phyloP scores from a whole-genome alignment of 1,140 invertebrate species.

The Solenopsis fugax region DNA sequence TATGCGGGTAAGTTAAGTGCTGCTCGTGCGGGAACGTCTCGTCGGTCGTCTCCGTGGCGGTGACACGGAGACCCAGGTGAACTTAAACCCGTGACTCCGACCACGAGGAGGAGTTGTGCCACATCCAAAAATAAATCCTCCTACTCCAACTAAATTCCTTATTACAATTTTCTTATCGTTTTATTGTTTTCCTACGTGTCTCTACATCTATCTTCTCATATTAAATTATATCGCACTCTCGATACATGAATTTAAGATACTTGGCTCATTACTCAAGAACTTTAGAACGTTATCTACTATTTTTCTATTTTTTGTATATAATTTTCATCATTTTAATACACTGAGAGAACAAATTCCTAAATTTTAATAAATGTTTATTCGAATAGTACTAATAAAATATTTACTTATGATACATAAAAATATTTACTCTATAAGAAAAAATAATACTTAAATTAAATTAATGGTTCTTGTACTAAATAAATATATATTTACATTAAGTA shows the following conservation, averaged over 20 bases:
- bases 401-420: no score
- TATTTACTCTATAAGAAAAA: no score
- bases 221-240: not conserved
- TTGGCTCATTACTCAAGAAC: not conserved
- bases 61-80: conserved; percentile 28
- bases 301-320: no score
- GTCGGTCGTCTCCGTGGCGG: not conserved
- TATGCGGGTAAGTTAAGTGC: conserved; percentile 49
- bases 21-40: conserved; percentile 17
- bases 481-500: no score
- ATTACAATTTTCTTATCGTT: not conserved
- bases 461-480: no score
- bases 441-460: no score
- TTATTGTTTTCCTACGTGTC: not conserved
- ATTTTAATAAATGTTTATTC: no score
- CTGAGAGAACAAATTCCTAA: no score
- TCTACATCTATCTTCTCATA: not conserved
- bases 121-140: not conserved
- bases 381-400: no score
- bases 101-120: not conserved
- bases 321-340: no score
- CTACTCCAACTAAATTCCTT: not conserved
- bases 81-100: conserved; percentile 1
- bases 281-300: not conserved
- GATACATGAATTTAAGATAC: not conserved